Conservation (phyloP, 2,113 vertebrate genomes). For the Tetrao urogallus region DNA sequence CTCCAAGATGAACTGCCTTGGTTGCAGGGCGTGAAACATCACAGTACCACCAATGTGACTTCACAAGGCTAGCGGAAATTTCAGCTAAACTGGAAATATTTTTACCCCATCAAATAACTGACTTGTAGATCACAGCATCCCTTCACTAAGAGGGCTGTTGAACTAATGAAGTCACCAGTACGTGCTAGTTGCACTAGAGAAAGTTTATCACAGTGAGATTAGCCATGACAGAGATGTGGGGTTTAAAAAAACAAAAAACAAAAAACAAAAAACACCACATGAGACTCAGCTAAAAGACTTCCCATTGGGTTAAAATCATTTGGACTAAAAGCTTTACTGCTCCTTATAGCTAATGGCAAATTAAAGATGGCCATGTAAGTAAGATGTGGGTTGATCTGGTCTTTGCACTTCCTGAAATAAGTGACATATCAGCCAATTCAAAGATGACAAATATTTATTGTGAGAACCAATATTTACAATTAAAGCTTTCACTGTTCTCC, state of each 20-base stretch:
- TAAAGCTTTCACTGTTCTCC: not conserved
- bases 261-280: too few species aligned
- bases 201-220: not conserved
- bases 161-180: not conserved
- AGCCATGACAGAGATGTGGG: not conserved
- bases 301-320: slow-evolving; percentile 8
- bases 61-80: not conserved
- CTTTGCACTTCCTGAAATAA: slow-evolving; percentile 1
- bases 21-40: fast-evolving
- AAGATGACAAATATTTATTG: slow-evolving; percentile 26
- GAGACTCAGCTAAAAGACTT: not conserved
- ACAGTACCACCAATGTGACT: not conserved
- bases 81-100: not conserved
- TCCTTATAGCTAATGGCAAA: not conserved
- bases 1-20: fast-evolving
- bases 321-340: slow-evolving; percentile 31
- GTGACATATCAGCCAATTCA: slow-evolving; percentile 16
- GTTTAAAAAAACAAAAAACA: not conserved
- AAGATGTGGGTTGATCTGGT: not conserved
- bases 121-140: not conserved
- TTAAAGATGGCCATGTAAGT: slow-evolving; percentile 30
- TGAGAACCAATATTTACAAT: not conserved
- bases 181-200: not conserved
- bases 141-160: not conserved
- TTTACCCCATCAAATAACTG: not conserved